phyloP scores from a whole-genome alignment of 2,113 vertebrate species.

The Plestiodon gilberti region DNA sequence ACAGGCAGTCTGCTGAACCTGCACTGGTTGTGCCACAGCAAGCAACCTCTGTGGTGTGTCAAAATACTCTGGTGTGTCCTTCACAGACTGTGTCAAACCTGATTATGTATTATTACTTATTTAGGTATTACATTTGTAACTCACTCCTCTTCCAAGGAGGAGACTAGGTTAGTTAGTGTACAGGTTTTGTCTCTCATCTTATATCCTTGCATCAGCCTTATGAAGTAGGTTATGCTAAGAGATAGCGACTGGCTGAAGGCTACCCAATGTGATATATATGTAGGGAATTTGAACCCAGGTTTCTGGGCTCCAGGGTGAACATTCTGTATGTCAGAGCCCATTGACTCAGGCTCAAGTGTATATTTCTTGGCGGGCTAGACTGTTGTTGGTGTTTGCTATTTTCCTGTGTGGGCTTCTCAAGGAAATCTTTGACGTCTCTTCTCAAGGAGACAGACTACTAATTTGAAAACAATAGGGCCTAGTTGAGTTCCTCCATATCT shows the following conservation, averaged over 20 bases:
- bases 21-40: too few relatives aligned
- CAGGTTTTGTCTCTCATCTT: background rate
- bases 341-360: background rate
- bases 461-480: background rate
- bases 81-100: background rate
- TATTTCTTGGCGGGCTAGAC: background rate
- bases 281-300: background rate
- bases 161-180: background rate
- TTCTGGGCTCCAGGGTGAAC: background rate
- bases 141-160: background rate
- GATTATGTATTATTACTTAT: background rate
- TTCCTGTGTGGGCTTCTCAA: background rate
- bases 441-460: background rate
- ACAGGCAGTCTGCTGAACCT: too few relatives aligned
- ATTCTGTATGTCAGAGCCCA: too few relatives aligned
- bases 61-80: background rate
- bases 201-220: background rate
- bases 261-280: background rate
- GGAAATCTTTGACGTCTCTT: too few relatives aligned
- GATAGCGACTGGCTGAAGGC: background rate
- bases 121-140: background rate
- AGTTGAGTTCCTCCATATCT: background rate
- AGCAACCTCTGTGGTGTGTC: background rate
- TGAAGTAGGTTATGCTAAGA: background rate
- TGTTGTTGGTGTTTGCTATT: background rate